Evolutionary conservation across 2,797 vertebrate species (phyloP), one percentile per base, ranked within the genome.

Genomic region (Siniperca obscura): DNA sequence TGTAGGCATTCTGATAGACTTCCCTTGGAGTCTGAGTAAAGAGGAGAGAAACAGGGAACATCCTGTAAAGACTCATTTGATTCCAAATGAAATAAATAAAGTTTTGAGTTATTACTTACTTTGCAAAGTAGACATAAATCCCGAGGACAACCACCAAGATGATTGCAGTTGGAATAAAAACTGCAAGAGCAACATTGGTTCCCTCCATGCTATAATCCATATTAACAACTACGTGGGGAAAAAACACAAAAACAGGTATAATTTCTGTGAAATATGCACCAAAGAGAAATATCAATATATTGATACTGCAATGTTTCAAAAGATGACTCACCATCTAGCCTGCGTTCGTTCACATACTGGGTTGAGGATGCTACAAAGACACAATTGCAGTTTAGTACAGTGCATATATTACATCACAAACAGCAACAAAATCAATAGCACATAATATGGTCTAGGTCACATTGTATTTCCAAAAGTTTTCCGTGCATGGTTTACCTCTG

Each of bases 91-190:
- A 81, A 78, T 17, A 2, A 36, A 19, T 1, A 0, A 0, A 60
- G 6, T 38, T 75, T 71, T 1, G 5, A 40, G 38, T 84, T 27
- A 72, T 71, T 6, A 79, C 97, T 96, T 91, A 99, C 98, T 97
- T 98, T 93, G 96, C 96, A 94, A 98, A 96, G 92, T 97, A 99
- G 86, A 99, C 88, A 85, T 97, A 99, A 89, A 98, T 92, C n/a
- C 95, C 96, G 1, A 98, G 95, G 22, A 98, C 95, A 74, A 97
- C 92, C 76, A 97, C 92, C 48, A 96, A 92, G 89, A 99, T 93
- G 4, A 96, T 93, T 30, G 96, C 94, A 59, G 97, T 93, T 0
- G 98, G 98, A 85, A 98, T 95, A 89, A 99, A 96, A 91, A 99
- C 93, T 0, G 97, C 97, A 3, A 98, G 96, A 71, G 96, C 95